Evolutionary conservation across 2,797 vertebrate genomes (phyloP).

Genomic region (Melanitta fusca): DNA sequence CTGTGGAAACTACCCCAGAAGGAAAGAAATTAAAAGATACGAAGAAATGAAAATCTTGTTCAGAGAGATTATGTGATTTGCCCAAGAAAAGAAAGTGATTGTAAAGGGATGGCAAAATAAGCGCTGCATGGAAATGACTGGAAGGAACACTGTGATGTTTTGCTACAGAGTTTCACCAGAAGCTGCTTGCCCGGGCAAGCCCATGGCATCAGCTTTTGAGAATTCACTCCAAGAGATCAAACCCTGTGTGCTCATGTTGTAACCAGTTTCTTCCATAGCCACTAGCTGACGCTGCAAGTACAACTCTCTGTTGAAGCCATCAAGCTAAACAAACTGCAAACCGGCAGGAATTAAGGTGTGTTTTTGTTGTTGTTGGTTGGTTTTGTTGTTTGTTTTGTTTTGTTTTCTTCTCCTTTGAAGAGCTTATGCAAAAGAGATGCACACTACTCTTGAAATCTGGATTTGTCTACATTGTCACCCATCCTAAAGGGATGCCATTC

Average conservation of each 20-base stretch:
- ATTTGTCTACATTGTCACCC: neutral
- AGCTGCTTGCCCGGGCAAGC: neutral
- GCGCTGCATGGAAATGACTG: neutral
- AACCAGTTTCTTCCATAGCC: neutral
- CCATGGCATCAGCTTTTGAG: neutral
- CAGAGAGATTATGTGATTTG: neutral
- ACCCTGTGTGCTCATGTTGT: fast-evolving
- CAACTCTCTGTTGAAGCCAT: neutral
- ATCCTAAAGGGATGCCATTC: neutral
- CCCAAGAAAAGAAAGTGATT: neutral
- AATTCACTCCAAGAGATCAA: neutral
- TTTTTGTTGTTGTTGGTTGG: no score
- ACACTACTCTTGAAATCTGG: neutral
- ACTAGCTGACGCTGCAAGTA: conserved; percentile 41
- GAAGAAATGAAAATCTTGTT: neutral
- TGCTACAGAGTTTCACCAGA: neutral
- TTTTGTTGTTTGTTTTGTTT: neutral
- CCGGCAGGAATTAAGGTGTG: neutral
- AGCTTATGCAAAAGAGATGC: neutral
- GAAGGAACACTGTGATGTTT: neutral
- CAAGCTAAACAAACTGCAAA: neutral
- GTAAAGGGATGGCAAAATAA: neutral
- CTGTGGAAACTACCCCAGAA: neutral
- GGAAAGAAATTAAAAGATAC: neutral
- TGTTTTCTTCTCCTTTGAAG: neutral